Evolutionary conservation across 2,797 vertebrate species (phyloP).

Genomic region (Gila robusta): DNA sequence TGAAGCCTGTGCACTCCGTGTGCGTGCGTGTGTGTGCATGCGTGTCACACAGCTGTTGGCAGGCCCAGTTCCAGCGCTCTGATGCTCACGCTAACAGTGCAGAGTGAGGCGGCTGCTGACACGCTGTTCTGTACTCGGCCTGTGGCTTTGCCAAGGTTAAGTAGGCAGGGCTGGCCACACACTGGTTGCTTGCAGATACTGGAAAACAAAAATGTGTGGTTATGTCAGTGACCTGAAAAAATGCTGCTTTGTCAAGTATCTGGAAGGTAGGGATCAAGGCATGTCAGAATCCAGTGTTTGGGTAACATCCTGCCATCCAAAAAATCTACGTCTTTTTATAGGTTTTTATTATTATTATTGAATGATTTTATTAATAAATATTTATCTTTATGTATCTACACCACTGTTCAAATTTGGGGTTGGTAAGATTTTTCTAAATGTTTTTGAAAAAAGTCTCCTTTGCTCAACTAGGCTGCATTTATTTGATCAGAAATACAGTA

Average conservation of each 20-base stretch:
- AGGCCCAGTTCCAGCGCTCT: constrained; percentile 23
- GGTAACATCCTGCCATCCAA: neutral
- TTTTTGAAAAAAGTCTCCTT: neutral
- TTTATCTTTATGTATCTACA: neutral
- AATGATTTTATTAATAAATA: neutral
- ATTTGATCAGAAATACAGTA: neutral
- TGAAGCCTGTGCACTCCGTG: constrained; percentile 19
- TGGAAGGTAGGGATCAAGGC: neutral
- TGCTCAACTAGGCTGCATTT: neutral
- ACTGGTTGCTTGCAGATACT: constrained; percentile 47
- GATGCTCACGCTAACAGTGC: constrained; percentile 42
- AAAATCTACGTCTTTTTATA: neutral
- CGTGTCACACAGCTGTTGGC: constrained; percentile 36
- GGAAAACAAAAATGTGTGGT: neutral
- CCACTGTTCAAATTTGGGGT: neutral
- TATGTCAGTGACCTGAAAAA: neutral
- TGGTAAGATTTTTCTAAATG: neutral
- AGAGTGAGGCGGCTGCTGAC: constrained; percentile 60
- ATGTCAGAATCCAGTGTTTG: neutral
- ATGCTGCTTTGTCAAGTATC: constrained; percentile 12
- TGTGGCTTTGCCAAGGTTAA: constrained; percentile 64
- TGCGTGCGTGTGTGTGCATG: neutral
- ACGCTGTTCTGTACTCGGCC: constrained; percentile 48
- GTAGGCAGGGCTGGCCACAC: constrained; percentile 49
- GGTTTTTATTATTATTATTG: no score